Evolutionary conservation across 2,888 invertebrate species (phyloP).

Genomic region (Boloria euphrosyne): DNA sequence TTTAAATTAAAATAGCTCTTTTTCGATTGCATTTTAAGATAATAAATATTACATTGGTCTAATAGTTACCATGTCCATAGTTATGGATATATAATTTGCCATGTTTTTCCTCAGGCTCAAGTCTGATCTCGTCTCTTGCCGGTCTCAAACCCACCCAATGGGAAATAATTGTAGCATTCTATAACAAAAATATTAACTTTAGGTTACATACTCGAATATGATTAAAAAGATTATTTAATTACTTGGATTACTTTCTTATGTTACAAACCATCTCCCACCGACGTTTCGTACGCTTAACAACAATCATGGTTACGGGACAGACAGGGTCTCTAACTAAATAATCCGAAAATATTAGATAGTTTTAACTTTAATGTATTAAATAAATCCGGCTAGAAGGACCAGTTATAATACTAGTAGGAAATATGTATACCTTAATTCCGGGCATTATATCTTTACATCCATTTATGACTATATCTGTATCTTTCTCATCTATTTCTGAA

Average conservation of each 20-base stretch:
- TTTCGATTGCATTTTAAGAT: no score
- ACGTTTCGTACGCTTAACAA: no score
- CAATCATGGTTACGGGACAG: no score
- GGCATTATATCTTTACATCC: conserved; percentile 85
- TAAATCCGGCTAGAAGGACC: background rate
- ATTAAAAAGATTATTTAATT: background rate
- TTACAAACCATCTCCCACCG: no score
- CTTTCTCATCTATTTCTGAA: conserved; percentile 71
- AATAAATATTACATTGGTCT: background rate
- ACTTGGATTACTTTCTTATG: no score
- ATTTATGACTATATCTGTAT: conserved; percentile 83
- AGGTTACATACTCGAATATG: background rate
- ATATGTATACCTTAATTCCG: conserved; percentile 79
- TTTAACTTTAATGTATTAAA: background rate
- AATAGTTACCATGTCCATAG: conserved; percentile 87
- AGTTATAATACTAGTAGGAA: background rate
- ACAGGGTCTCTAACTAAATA: no score
- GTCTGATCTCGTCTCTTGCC: conserved; percentile 83
- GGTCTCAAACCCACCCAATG: conserved; percentile 90
- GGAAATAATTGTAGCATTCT: conserved; percentile 78
- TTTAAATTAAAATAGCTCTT: no score
- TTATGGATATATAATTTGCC: conserved; percentile 87
- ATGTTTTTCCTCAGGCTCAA: conserved; percentile 82
- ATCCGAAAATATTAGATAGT: no score
- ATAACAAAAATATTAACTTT: conserved; percentile 19